Percentiles rank a stretch among this genome's conserved stretches.
Conservation (phyloP, 1,140 invertebrate genomes). For the Sycophaga agraensis region DNA sequence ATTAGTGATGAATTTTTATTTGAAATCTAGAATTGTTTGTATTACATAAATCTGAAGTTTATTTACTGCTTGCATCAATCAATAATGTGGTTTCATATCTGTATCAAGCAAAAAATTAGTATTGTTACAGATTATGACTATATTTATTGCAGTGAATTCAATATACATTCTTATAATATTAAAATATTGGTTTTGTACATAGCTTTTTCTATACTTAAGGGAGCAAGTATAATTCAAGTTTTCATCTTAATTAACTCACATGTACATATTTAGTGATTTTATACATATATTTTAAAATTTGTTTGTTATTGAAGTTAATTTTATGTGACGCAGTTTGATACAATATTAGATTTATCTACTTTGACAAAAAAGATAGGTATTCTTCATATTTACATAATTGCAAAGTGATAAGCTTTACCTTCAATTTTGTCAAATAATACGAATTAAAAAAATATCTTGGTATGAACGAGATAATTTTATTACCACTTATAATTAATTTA, state of each 20-base stretch:
- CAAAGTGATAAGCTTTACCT: constrained; percentile 27
- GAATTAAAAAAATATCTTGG: constrained; percentile 1
- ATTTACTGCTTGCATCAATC: no score
- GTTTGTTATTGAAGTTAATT: constrained; percentile 14
- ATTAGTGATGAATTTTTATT: not conserved
- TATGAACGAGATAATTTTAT: no score
- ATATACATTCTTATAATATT: no score
- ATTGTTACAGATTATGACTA: no score
- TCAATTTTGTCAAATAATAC: constrained; percentile 6
- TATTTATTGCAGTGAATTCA: no score
- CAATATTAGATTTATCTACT: constrained; percentile 2
- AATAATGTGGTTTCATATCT: no score
- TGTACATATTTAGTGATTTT: constrained; percentile 18
- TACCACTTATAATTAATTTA: no score
- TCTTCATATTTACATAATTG: constrained; percentile 8
- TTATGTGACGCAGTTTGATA: constrained; percentile 10
- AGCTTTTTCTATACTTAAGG: not conserved
- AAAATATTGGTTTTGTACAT: no score
- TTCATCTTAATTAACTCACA: constrained; percentile 9
- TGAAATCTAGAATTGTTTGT: no score
- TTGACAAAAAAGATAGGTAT: not conserved
- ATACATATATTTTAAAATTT: not conserved
- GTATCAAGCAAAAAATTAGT: no score
- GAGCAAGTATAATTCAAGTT: constrained; percentile 13
- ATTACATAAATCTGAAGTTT: no score